Percentiles rank a stretch among this genome's conserved stretches.
phyloP scores from a whole-genome alignment of 2,888 invertebrate species.

The Diarsia dahlii region DNA sequence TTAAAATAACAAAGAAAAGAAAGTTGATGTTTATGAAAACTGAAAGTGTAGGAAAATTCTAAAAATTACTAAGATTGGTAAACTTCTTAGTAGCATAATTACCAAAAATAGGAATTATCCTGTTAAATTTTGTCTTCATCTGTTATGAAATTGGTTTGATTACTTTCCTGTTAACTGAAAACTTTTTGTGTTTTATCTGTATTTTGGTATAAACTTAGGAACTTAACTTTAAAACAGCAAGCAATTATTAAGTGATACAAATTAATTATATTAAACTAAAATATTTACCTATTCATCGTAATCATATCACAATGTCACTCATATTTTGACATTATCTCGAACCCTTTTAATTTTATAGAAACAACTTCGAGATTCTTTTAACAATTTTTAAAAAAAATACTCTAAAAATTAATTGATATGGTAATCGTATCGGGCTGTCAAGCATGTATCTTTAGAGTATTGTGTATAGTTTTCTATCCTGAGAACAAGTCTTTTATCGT shows the following conservation, averaged over 20 bases:
- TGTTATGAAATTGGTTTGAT: background rate
- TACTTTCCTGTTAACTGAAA: background rate
- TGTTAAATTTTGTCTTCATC: background rate
- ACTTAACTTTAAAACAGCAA: too few relatives aligned
- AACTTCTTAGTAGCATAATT: background rate
- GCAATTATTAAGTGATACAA: background rate
- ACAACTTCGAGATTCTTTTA: conserved; percentile 10
- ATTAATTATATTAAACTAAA: conserved; percentile 1
- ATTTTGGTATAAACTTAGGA: background rate
- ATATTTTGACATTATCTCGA: conserved; percentile 42
- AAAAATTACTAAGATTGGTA: background rate
- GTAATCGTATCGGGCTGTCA: conserved; percentile 59
- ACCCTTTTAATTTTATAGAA: conserved; percentile 48
- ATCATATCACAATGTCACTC: conserved; percentile 50
- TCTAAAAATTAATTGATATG: conserved; percentile 22
- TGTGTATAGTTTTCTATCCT: conserved; percentile 50
- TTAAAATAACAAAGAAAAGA: background rate
- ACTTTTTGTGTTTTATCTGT: background rate
- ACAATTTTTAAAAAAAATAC: conserved; percentile 8
- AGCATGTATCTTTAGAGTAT: conserved; percentile 47
- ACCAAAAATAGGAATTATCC: background rate
- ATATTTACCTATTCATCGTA: conserved; percentile 7
- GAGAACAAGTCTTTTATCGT: conserved; percentile 62
- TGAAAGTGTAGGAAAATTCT: background rate
- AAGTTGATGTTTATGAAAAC: background rate